Percentiles rank a stretch among this genome's conserved stretches.
phyloP scores from a whole-genome alignment of 2,888 invertebrate genomes.

The Lottia gigantea region DNA sequence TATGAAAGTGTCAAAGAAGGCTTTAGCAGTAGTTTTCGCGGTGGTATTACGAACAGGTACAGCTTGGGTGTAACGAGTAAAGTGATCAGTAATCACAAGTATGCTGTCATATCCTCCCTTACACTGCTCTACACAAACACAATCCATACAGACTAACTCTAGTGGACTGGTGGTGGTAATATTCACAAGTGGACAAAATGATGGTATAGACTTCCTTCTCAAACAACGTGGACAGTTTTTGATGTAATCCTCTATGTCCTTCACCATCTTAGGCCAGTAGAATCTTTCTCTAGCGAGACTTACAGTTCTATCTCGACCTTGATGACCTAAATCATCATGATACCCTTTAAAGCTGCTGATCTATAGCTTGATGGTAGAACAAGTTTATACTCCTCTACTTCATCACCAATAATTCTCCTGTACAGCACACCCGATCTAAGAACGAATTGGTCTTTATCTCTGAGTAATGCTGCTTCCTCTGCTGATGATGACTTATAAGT shows the following conservation, averaged over 20 bases:
- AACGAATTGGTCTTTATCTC: neutral
- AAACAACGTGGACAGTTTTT: conserved; percentile 25
- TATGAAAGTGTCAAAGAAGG: too few species aligned
- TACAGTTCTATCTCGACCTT: conserved; percentile 27
- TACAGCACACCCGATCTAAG: neutral
- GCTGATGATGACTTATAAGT: neutral
- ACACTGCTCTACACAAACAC: conserved; percentile 27
- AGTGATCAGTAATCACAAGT: conserved; percentile 1
- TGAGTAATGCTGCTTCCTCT: neutral
- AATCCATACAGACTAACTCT: conserved; percentile 31
- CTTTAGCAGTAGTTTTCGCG: too few species aligned
- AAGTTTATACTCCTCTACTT: conserved; percentile 17
- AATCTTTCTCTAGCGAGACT: conserved; percentile 29
- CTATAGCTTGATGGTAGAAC: conserved; percentile 24
- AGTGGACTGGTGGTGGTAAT: conserved; percentile 28
- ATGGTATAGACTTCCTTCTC: conserved; percentile 13
- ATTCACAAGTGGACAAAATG: conserved; percentile 21
- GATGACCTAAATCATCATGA: conserved; percentile 36
- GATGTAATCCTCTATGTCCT: conserved; percentile 26
- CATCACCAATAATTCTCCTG: neutral
- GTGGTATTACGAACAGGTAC: too few species aligned
- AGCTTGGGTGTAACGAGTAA: too few species aligned
- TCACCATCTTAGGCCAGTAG: conserved; percentile 35
- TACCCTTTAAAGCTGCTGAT: conserved; percentile 12
- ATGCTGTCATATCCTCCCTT: conserved; percentile 11